phyloP scores from a whole-genome alignment of 2,888 invertebrate species.

The Agrotis segetum region DNA sequence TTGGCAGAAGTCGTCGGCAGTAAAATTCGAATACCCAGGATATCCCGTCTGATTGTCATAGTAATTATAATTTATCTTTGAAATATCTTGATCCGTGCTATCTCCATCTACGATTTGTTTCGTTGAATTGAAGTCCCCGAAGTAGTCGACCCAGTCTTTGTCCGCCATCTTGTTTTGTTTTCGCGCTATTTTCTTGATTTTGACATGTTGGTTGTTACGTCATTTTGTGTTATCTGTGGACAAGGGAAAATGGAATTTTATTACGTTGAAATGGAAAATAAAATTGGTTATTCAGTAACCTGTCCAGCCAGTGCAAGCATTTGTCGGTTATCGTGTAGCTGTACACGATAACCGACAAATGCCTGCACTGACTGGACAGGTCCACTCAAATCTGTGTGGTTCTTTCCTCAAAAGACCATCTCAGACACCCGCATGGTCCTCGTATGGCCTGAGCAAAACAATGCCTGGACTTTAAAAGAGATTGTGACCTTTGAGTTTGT shows the following conservation, averaged over 20 bases:
- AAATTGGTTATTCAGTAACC: no score
- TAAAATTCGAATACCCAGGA: slow-evolving; percentile 80
- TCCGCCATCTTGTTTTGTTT: slow-evolving; percentile 79
- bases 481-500: no score
- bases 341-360: no score
- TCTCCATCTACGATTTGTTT: slow-evolving; percentile 52
- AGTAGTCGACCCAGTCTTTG: slow-evolving; percentile 80
- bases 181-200: slow-evolving; percentile 36
- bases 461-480: no score
- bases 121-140: slow-evolving; percentile 72
- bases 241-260: slow-evolving; percentile 41
- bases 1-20: slow-evolving; percentile 82
- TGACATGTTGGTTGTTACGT: slow-evolving; percentile 49
- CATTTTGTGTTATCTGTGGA: slow-evolving; percentile 50
- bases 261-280: background rate
- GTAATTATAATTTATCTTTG: slow-evolving; percentile 67
- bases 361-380: no score
- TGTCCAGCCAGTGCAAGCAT: no score
- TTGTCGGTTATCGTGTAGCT: no score
- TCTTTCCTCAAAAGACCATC: no score
- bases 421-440: no score
- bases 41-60: slow-evolving; percentile 75
- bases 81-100: slow-evolving; percentile 63
- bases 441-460: no score
- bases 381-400: no score